Evolutionary conservation across 2,888 invertebrate species (phyloP), one percentile per base, ranked within the genome.

Genomic region (Drosophila fulvimacula): DNA sequence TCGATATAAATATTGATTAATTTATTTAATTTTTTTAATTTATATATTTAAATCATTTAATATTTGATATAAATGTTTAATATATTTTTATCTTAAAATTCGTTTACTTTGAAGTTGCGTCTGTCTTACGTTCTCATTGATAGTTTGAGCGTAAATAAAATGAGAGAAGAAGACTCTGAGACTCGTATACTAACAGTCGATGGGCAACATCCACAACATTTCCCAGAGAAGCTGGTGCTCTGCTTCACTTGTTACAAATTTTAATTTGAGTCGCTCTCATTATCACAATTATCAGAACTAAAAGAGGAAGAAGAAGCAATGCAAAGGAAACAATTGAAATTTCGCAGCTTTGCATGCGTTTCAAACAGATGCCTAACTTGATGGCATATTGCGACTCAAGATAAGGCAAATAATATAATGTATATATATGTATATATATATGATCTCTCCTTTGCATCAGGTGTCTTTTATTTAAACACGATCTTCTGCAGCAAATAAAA

Each of bases 201-300:
- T 73, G 64, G 56, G 32, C 51, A 32, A 38, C 41, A 41, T 21
- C 15, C 42, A 21, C 13, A 42, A 24, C 42, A 42, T 42, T 39
- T 15, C 21, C 21, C 21, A 42, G 3, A 38, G n/a, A n/a, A n/a
- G 15, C n/a, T 38, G n/a, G 38, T 38, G n/a, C n/a, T n/a, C n/a
- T n/a, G n/a, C n/a, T n/a, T 38, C 3, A n/a, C 38, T 9, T 38
- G n/a, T 9, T 38, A 30, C 6, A 38, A 38, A 3, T 38, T 38
- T 17, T 17, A 38, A 38, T 38, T 38, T 17, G n/a, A 9, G 9
- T 15, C 17, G 38, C n/a, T n/a, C 38, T 9, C 38, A 38, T 38
- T 38, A 17, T 9, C 15, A 3, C 38, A 38, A 38, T 38, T 38
- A 17, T n/a, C 38, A 9, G n/a, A 38, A 38, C n/a, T 17, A 2